Conservation (phyloP, 2,113 vertebrate species). For the Athene cunicularia region DNA sequence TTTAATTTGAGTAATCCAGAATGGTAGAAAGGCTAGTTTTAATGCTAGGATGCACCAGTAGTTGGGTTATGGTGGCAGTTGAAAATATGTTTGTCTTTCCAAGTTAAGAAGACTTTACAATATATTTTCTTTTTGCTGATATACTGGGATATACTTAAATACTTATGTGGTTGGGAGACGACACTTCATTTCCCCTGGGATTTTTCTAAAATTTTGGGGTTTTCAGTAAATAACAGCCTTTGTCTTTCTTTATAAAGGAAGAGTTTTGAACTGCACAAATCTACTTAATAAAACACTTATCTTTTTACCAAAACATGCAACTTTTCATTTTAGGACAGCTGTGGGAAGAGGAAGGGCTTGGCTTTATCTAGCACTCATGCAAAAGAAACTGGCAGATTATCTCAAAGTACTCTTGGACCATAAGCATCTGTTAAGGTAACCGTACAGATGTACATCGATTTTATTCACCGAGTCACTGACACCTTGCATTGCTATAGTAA, state of each 20-base stretch:
- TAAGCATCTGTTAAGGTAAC: conserved; percentile 89
- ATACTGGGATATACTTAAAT: not conserved
- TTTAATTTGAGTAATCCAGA: not conserved
- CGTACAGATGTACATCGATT: accelerated
- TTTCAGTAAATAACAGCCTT: not conserved
- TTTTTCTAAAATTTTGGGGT: not conserved
- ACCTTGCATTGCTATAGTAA: not conserved
- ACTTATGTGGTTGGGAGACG: not conserved
- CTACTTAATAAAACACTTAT: not conserved
- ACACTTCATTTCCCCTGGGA: not conserved
- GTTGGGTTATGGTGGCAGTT: not conserved
- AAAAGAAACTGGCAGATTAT: conserved; percentile 97
- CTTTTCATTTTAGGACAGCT: conserved; percentile 83
- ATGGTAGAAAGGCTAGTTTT: not conserved
- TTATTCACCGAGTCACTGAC: not conserved
- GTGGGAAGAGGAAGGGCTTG: conserved; percentile 93
- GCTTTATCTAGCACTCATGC: conserved; percentile 97
- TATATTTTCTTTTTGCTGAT: not conserved
- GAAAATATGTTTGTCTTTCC: not conserved
- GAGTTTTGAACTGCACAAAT: not conserved
- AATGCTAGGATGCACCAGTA: not conserved
- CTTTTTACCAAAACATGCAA: not conserved
- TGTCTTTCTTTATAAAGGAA: not conserved
- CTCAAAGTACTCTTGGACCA: conserved; percentile 91
- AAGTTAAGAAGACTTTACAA: not conserved